A percentile compares a stretch with the other conserved stretches of the same genome.
Conservation (phyloP, 2,797 vertebrate species). For the Tadarida brasiliensis region DNA sequence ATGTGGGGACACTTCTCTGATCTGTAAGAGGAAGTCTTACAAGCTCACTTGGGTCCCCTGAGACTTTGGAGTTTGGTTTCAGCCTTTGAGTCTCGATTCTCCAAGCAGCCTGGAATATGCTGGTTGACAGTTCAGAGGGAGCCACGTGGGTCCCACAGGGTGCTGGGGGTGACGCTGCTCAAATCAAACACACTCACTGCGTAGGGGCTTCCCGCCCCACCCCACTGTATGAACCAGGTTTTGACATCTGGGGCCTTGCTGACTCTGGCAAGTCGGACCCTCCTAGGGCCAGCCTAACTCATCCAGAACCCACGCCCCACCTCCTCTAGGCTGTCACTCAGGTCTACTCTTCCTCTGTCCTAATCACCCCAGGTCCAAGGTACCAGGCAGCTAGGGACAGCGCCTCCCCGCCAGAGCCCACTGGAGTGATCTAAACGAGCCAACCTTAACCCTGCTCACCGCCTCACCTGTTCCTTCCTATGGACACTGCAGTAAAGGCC, state of each 20-base stretch:
- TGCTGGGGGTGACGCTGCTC: no score
- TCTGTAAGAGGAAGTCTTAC: no score
- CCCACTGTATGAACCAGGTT: not conserved
- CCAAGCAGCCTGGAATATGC: not conserved
- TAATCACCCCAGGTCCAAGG: not conserved
- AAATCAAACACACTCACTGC: no score
- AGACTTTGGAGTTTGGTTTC: not conserved
- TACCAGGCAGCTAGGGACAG: not conserved
- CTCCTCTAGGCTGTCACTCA: not conserved
- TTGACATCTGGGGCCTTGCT: not conserved
- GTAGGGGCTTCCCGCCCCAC: no score
- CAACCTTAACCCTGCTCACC: no score
- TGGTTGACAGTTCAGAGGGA: no score
- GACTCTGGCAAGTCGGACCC: not conserved
- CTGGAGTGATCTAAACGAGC: not conserved
- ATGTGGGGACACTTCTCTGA: not conserved
- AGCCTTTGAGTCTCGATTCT: not conserved
- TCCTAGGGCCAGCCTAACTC: not conserved
- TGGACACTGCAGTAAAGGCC: fast-evolving
- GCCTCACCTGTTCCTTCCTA: not conserved
- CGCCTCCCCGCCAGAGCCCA: not conserved
- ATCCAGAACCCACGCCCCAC: no score
- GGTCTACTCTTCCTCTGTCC: not conserved
- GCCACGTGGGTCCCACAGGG: no score
- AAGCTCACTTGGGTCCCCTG: not conserved